Conservation (phyloP, 2,113 vertebrate species). For the Vireo altiloquus region DNA sequence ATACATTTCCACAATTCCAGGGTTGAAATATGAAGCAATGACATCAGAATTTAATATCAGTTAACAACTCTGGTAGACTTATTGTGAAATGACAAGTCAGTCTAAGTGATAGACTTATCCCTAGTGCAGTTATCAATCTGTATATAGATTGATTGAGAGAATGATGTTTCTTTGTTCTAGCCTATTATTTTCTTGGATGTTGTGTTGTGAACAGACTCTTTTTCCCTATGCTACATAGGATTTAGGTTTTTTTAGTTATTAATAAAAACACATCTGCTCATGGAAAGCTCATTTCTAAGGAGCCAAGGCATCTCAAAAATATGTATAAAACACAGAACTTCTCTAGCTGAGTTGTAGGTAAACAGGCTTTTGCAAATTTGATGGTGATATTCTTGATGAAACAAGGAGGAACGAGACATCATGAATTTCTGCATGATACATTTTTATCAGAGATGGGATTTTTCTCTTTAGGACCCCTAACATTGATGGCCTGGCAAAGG, state of each 20-base stretch:
- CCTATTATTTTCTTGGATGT: neutral
- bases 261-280: too few species aligned
- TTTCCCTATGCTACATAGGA: neutral
- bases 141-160: neutral
- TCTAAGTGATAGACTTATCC: neutral
- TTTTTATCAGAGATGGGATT: neutral
- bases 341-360: neutral
- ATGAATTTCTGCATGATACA: fast-evolving
- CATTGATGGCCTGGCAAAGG: constrained; percentile 78
- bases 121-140: neutral
- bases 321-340: neutral
- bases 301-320: neutral
- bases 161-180: neutral
- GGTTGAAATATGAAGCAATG: neutral
- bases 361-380: neutral
- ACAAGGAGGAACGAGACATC: fast-evolving
- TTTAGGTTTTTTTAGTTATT: too few species aligned
- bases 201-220: neutral
- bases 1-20: neutral
- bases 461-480: constrained; percentile 78
- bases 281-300: neutral
- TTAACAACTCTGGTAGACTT: neutral
- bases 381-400: neutral
- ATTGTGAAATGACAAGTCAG: neutral
- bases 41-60: neutral